Evolutionary conservation across 2,797 vertebrate species (phyloP).

Genomic region (Cyclura pinguis): DNA sequence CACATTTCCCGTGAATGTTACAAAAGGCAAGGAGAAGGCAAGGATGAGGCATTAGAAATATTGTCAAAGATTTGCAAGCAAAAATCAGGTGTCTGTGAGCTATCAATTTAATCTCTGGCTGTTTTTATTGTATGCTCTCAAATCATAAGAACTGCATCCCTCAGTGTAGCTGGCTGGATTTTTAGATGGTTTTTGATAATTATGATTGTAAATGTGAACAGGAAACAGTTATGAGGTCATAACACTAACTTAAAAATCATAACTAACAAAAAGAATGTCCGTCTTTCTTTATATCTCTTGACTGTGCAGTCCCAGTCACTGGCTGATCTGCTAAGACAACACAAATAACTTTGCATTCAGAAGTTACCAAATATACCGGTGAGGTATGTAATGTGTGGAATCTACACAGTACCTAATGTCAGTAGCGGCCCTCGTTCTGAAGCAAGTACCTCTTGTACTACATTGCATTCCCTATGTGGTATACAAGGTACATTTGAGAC

Average conservation of each 20-base stretch:
- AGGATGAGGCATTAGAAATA: background rate
- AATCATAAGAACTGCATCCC: too few species aligned
- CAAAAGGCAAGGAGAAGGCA: background rate
- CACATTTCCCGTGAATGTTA: background rate
- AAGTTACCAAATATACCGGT: background rate
- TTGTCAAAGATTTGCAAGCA: background rate
- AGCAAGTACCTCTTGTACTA: background rate
- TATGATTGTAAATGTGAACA: too few species aligned
- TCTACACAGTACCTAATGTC: background rate
- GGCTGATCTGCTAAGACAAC: background rate
- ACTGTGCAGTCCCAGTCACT: background rate
- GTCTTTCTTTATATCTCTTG: background rate
- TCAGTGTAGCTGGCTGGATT: too few species aligned
- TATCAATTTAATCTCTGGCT: too few species aligned
- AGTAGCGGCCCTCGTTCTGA: background rate
- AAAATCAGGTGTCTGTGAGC: too few species aligned
- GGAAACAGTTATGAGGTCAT: too few species aligned
- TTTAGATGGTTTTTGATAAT: too few species aligned
- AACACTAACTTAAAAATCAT: too few species aligned
- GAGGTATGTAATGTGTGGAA: background rate
- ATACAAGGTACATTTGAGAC: conserved; percentile 29
- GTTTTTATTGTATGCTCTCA: too few species aligned
- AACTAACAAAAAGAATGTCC: too few species aligned
- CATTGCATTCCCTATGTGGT: background rate
- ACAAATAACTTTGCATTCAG: background rate